Conservation (phyloP, 2,888 invertebrate species). For the Esperia sulphurella region DNA sequence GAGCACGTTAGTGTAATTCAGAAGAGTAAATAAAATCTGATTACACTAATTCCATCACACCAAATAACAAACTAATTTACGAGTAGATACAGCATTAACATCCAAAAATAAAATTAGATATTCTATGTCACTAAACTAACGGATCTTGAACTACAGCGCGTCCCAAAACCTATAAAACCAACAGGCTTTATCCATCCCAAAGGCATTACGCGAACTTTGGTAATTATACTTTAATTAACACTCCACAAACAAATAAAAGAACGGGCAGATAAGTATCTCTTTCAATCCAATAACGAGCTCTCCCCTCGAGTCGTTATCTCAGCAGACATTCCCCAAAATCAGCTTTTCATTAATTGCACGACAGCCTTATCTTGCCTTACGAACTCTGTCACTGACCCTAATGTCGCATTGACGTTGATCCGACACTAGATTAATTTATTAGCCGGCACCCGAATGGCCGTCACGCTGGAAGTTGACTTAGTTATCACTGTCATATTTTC, state of each 20-base stretch:
- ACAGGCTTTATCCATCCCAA: not conserved
- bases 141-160: not conserved
- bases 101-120: too few species aligned
- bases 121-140: not conserved
- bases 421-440: conserved; percentile 68
- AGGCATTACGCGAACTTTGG: not conserved
- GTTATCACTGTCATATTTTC: conserved; percentile 61
- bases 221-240: conserved; percentile 46
- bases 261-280: conserved; percentile 44
- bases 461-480: conserved; percentile 48
- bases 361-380: conserved; percentile 49
- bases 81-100: too few species aligned
- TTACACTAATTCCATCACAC: too few species aligned
- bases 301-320: conserved; percentile 43
- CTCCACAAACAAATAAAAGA: conserved; percentile 36
- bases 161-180: not conserved
- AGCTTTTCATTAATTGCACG: conserved; percentile 69
- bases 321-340: conserved; percentile 52
- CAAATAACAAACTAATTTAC: too few species aligned
- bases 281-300: conserved; percentile 44
- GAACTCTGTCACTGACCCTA: conserved; percentile 49
- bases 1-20: too few species aligned
- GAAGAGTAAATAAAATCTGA: too few species aligned
- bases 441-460: conserved; percentile 39
- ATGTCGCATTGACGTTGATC: conserved; percentile 61